Percentiles rank a stretch among this genome's conserved stretches.
These are phyloP conservation scores for Drosophila rubida DNA, from an alignment of 2,888 invertebrate genomes.

Conservation along the genomic window DNA sequence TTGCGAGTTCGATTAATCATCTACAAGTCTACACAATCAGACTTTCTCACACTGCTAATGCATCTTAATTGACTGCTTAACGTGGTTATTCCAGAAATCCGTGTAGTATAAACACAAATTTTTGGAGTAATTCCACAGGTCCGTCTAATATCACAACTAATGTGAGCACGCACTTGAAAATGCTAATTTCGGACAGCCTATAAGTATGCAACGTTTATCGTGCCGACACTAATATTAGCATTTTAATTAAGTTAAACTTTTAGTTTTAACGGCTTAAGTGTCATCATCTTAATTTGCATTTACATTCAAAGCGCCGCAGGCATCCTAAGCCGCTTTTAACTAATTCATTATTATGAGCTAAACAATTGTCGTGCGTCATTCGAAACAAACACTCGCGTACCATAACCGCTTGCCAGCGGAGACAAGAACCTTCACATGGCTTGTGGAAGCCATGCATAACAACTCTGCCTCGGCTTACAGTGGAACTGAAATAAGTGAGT, in stretches of 20 bases:
- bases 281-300: slow-evolving; percentile 37
- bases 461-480: background rate
- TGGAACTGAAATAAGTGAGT: background rate
- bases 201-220: slow-evolving; percentile 27
- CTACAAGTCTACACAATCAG: too few species aligned
- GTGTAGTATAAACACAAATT: too few species aligned
- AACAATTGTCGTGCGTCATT: slow-evolving; percentile 39
- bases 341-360: slow-evolving; percentile 6
- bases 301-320: background rate
- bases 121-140: background rate
- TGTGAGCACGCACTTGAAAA: background rate
- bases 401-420: slow-evolving; percentile 20
- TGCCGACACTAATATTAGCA: background rate
- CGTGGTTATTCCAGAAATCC: too few species aligned
- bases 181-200: background rate
- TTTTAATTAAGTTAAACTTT: slow-evolving; percentile 8
- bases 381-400: slow-evolving; percentile 16
- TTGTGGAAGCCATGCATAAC: slow-evolving; percentile 9
- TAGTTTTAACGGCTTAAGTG: slow-evolving; percentile 22
- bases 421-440: slow-evolving; percentile 35
- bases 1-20: too few species aligned
- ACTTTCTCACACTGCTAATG: too few species aligned
- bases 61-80: too few species aligned
- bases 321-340: background rate
- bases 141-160: background rate